Evolutionary conservation across 2,797 vertebrate genomes (phyloP), one percentile per base, ranked within the genome.

Genomic region (Sebastes glaucus): DNA sequence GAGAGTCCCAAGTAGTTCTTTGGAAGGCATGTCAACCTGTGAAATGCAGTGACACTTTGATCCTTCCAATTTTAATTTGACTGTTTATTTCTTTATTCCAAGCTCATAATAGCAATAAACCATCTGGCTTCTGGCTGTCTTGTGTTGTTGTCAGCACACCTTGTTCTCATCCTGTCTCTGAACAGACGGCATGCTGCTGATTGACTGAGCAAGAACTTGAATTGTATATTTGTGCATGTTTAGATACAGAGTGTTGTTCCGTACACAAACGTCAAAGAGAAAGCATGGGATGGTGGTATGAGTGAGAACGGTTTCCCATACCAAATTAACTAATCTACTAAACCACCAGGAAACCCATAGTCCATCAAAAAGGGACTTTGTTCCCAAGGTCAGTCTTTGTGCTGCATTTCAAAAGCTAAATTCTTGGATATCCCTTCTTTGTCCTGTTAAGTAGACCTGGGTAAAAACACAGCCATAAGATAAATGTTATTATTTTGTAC

Each of bases 361-460:
- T 78, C 38, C 42, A 56, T 11, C 57, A 70, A 73, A 63, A 74
- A 66, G 11, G 4, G 3, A 80, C 52, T 81, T 81, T 86, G 83
- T 87, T 82, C 55, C 42, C 77, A 66, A 74, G 38, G 42, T 74
- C 22, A 66, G 68, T 66, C 66, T 80, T 77, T 88, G 77, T 82
- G 8, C 67, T 82, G 60, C 46, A 64, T 49, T 69, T 77, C 2
- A 4, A 70, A 63, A 49, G 59, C 52, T 64, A 56, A 82, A 74
- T 71, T 87, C 14, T 87, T 87, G 69, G 65, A 81, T 86, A 69
- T 86, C 81, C 76, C 56, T 42, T 73, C 52, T 86, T 83, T 87
- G 81, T 83, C 56, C 52, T 64, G 38, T 59, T 62, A 56, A 66
- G 28, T n/a, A 57, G 57, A 76, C 14, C 2, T 0, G 20, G 2